phyloP scores from a whole-genome alignment of 1,140 invertebrate genomes.

The Neodiprion lecontei region DNA sequence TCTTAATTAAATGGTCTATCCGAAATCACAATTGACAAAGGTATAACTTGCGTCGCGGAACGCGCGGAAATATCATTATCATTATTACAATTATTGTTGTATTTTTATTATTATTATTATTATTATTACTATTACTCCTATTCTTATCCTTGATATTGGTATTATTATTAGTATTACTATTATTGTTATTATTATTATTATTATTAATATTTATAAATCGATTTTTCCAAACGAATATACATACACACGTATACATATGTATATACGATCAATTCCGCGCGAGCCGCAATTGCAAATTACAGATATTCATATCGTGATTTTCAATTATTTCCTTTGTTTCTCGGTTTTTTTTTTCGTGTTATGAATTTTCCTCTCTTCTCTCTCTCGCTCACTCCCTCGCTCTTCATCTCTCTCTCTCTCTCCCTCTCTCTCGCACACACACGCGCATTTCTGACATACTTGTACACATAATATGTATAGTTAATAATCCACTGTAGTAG shows the following conservation, averaged over 20 bases:
- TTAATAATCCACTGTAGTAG: slow-evolving; percentile 28
- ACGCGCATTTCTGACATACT: slow-evolving; percentile 39
- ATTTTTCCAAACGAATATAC: slow-evolving; percentile 4
- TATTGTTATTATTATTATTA: slow-evolving; percentile 6
- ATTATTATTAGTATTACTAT: slow-evolving; percentile 6
- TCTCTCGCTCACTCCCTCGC: no score
- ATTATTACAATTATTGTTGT: slow-evolving; percentile 24
- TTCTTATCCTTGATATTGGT: slow-evolving; percentile 10
- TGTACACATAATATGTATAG: slow-evolving; percentile 40
- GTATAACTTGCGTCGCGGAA: slow-evolving; percentile 46
- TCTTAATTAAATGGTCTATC: slow-evolving; percentile 54
- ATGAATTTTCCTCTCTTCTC: no score
- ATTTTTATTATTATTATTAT: slow-evolving; percentile 37
- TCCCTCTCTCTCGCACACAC: no score
- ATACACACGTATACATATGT: slow-evolving; percentile 1
- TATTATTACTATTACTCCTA: slow-evolving; percentile 23
- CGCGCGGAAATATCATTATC: slow-evolving; percentile 48
- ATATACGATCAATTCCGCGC: slow-evolving; percentile 40
- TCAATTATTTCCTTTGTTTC: neutral
- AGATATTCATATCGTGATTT: slow-evolving; percentile 29
- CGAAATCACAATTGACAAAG: slow-evolving; percentile 61
- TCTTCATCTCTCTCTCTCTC: no score
- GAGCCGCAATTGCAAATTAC: slow-evolving; percentile 54
- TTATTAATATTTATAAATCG: slow-evolving; percentile 29
- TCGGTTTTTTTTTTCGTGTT: no score